Evolutionary conservation across 2,888 invertebrate genomes (phyloP).

Genomic region (Andrena chrysosceles): DNA sequence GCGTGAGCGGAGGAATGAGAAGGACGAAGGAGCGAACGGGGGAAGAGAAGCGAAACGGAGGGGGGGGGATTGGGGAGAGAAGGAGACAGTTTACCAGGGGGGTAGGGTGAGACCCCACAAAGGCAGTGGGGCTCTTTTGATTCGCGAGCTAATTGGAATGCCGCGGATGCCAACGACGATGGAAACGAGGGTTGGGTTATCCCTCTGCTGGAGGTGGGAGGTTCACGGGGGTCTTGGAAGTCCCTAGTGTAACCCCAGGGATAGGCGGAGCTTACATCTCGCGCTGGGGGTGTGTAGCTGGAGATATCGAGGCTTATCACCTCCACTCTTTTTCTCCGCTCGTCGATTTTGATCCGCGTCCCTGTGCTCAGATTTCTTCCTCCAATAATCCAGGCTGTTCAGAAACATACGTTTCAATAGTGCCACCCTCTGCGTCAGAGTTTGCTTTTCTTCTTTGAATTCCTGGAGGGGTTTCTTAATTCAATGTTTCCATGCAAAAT

Average conservation of each 20-base stretch:
- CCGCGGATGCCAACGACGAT: constrained; percentile 84
- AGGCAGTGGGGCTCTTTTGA: constrained; percentile 84
- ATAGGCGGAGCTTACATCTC: constrained; percentile 82
- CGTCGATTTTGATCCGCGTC: constrained; percentile 49
- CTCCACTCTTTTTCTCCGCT: constrained; percentile 57
- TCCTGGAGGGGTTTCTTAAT: not conserved
- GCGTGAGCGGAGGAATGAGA: constrained; percentile 29
- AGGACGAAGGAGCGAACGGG: constrained; percentile 24
- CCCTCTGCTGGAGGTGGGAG: constrained; percentile 57
- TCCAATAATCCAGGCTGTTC: constrained; percentile 5
- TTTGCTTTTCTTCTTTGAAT: not conserved
- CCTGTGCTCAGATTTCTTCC: constrained; percentile 28
- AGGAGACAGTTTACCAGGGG: constrained; percentile 63
- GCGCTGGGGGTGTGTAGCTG: constrained; percentile 73
- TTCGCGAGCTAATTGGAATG: constrained; percentile 85
- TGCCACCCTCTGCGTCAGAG: not conserved
- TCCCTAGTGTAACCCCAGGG: constrained; percentile 72
- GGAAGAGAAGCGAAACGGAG: constrained; percentile 39
- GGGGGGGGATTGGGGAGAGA: constrained; percentile 57
- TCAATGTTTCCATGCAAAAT: not conserved
- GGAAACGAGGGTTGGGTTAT: constrained; percentile 78
- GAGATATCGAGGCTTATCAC: constrained; percentile 77
- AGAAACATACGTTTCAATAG: not conserved
- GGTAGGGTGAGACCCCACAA: constrained; percentile 82
- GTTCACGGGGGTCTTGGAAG: constrained; percentile 74